Conservation (phyloP, 2,797 vertebrate genomes). For the Sebastiscus tertius region DNA sequence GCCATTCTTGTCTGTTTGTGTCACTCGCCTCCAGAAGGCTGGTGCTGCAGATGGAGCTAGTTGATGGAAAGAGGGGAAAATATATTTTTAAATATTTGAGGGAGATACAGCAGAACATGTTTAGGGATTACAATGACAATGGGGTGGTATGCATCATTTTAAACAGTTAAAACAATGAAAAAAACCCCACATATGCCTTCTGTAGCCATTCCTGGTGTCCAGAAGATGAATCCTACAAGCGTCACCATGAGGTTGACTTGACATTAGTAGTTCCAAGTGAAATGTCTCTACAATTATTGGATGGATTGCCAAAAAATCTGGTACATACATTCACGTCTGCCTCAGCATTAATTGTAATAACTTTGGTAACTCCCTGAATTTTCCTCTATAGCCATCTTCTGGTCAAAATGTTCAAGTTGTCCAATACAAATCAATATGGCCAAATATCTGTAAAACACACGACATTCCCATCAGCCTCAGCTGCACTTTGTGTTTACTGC, state of each 20-base stretch:
- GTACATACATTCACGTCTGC: too few species aligned
- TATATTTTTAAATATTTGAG: background rate
- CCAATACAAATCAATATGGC: background rate
- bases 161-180: background rate
- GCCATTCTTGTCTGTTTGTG: slow-evolving; percentile 2
- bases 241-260: background rate
- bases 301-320: too few species aligned
- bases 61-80: background rate
- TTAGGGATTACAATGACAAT: background rate
- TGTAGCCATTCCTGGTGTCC: background rate
- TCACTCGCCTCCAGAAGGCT: slow-evolving; percentile 71
- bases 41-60: slow-evolving; percentile 76
- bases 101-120: background rate
- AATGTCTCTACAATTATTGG: too few species aligned
- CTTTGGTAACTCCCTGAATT: background rate
- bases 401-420: background rate
- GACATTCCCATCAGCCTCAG: background rate
- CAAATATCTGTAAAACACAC: background rate
- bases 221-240: background rate
- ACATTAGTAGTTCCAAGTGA: background rate
- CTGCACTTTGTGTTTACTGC: background rate
- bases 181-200: background rate
- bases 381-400: background rate
- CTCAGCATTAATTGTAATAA: too few species aligned
- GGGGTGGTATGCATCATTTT: background rate